phyloP scores from a whole-genome alignment of 2,888 invertebrate species.

The Philonicus albiceps region DNA sequence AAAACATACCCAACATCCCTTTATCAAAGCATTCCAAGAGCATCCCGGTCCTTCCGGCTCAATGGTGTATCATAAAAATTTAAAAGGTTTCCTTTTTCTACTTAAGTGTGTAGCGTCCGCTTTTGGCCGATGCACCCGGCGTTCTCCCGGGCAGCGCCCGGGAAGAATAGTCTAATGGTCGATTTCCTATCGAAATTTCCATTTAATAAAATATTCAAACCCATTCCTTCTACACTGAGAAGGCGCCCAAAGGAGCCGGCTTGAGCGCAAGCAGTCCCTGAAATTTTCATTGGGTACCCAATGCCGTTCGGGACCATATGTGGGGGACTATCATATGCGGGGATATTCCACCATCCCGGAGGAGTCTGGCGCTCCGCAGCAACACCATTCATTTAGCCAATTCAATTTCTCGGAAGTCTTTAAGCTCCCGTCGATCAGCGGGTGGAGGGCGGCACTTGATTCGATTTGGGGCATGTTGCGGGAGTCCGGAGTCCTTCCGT shows the following conservation, averaged over 20 bases:
- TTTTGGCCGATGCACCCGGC: neutral
- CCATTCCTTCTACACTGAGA: neutral
- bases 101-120: slow-evolving; percentile 17
- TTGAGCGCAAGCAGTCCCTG: neutral
- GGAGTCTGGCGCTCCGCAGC: neutral
- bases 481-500: slow-evolving; percentile 1
- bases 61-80: slow-evolving; percentile 41
- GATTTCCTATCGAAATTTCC: slow-evolving; percentile 42
- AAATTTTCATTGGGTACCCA: slow-evolving; percentile 16
- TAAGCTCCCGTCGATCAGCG: neutral
- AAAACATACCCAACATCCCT: slow-evolving; percentile 34
- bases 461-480: slow-evolving; percentile 31
- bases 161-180: slow-evolving; percentile 32
- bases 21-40: slow-evolving; percentile 31
- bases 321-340: neutral
- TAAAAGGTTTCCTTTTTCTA: slow-evolving; percentile 40
- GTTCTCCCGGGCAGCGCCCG: neutral
- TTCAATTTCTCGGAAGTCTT: slow-evolving; percentile 35
- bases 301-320: neutral
- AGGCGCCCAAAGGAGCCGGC: neutral
- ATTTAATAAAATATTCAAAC: slow-evolving; percentile 42
- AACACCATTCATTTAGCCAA: slow-evolving; percentile 34
- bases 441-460: slow-evolving; percentile 3
- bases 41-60: slow-evolving; percentile 23
- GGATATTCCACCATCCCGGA: neutral